Conservation (phyloP, 1,140 invertebrate genomes). For the Oncopeltus fasciatus region DNA sequence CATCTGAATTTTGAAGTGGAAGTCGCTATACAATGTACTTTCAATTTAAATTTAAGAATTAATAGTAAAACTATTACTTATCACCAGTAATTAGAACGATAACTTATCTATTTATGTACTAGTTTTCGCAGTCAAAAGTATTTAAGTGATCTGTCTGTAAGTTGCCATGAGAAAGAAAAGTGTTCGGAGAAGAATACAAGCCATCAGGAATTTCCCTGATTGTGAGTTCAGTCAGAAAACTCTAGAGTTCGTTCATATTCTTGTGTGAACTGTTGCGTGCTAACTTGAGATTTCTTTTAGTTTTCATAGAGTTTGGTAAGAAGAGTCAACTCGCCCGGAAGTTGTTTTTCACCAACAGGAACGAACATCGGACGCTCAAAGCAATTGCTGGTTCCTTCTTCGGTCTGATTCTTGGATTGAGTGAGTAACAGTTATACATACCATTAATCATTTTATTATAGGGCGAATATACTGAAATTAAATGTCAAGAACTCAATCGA, state of each 20-base stretch:
- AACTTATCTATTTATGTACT: too few species aligned
- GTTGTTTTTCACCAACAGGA: neutral
- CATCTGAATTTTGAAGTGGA: too few species aligned
- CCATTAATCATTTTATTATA: too few species aligned
- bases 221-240: neutral
- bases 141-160: too few species aligned
- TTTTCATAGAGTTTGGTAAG: neutral
- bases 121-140: too few species aligned
- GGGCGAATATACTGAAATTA: too few species aligned
- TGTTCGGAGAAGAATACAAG: neutral
- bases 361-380: neutral
- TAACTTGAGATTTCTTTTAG: neutral
- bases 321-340: neutral
- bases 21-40: too few species aligned
- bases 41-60: too few species aligned
- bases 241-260: neutral
- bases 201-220: neutral
- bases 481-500: too few species aligned
- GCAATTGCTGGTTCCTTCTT: neutral
- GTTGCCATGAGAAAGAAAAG: neutral
- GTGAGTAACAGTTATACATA: too few species aligned
- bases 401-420: neutral
- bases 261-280: neutral
- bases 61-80: too few species aligned
- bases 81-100: too few species aligned